Conservation (phyloP, 1,140 invertebrate species). For the Triops longicaudatus region DNA sequence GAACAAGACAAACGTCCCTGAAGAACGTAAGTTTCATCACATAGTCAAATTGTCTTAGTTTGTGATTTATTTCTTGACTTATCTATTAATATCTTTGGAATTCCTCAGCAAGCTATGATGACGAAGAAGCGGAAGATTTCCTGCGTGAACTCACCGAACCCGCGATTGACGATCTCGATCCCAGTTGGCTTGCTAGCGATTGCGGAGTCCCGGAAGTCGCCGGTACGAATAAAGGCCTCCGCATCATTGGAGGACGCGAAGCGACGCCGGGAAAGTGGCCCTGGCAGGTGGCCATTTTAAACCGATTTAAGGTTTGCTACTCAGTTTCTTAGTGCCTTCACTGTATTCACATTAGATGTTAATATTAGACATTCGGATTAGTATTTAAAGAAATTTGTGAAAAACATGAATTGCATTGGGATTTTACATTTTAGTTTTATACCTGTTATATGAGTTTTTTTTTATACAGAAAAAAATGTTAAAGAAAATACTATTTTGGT, state of each 20-base stretch:
- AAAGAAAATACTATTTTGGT: too few relatives aligned
- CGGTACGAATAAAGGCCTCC: slow-evolving; percentile 38
- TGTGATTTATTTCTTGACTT: too few relatives aligned
- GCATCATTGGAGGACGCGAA: slow-evolving; percentile 77
- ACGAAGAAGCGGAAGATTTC: slow-evolving; percentile 21
- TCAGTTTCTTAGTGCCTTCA: neutral
- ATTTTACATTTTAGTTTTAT: neutral
- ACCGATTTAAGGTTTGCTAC: slow-evolving; percentile 26
- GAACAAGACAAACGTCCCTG: slow-evolving; percentile 27
- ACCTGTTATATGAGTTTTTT: too few relatives aligned
- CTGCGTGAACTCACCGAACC: slow-evolving; percentile 22
- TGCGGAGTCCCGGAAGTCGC: slow-evolving; percentile 31
- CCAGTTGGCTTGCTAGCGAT: neutral
- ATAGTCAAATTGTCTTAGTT: too few relatives aligned
- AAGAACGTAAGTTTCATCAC: slow-evolving; percentile 20
- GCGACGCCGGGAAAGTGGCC: slow-evolving; percentile 73
- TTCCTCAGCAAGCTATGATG: slow-evolving; percentile 13
- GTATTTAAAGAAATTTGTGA: too few relatives aligned
- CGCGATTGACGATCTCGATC: slow-evolving; percentile 9
- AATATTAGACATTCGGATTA: too few relatives aligned
- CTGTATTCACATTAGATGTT: too few relatives aligned
- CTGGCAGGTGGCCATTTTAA: slow-evolving; percentile 85
- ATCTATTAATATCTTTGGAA: neutral
- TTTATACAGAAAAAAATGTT: too few relatives aligned
- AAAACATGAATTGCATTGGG: neutral